A percentile compares a stretch with the other conserved stretches of the same genome.
Conservation (phyloP, 2,888 invertebrate species). For the Cybosia mesomella region DNA sequence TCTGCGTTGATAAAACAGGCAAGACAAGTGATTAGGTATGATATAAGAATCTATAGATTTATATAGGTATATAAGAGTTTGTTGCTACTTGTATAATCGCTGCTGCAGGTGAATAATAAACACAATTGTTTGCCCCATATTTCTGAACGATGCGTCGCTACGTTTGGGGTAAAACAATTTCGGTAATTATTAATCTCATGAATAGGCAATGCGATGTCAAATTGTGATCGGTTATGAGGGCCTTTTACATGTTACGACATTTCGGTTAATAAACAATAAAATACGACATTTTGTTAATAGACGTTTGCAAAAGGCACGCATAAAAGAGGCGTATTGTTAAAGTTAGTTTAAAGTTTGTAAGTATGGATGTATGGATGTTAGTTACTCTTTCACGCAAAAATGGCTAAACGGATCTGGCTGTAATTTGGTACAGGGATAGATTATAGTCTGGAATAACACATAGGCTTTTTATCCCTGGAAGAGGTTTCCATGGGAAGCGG, state of each 20-base stretch:
- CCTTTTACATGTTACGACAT: slow-evolving; percentile 25
- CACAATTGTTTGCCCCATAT: slow-evolving; percentile 11
- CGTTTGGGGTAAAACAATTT: slow-evolving; percentile 58
- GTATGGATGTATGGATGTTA: too few relatives aligned
- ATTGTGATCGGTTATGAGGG: slow-evolving; percentile 55
- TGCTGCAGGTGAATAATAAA: not conserved
- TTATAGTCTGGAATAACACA: too few relatives aligned
- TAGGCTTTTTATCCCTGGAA: too few relatives aligned
- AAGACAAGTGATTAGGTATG: too few relatives aligned
- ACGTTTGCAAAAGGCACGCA: not conserved
- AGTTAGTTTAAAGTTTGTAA: too few relatives aligned
- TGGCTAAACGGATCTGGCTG: too few relatives aligned
- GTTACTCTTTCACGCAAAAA: too few relatives aligned
- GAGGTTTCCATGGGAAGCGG: too few relatives aligned
- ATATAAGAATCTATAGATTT: too few relatives aligned
- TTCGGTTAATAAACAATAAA: not conserved
- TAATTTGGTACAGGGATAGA: too few relatives aligned
- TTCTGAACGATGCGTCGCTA: slow-evolving; percentile 13
- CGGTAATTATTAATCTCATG: slow-evolving; percentile 72
- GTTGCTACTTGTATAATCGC: too few relatives aligned
- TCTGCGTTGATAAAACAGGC: not conserved
- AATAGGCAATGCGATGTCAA: slow-evolving; percentile 75
- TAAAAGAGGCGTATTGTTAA: not conserved
- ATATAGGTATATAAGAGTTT: too few relatives aligned
- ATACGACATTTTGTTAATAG: not conserved